Percentiles rank a stretch among this genome's conserved stretches.
phyloP scores from a whole-genome alignment of 1,140 invertebrate species.

The Papilio polytes region DNA sequence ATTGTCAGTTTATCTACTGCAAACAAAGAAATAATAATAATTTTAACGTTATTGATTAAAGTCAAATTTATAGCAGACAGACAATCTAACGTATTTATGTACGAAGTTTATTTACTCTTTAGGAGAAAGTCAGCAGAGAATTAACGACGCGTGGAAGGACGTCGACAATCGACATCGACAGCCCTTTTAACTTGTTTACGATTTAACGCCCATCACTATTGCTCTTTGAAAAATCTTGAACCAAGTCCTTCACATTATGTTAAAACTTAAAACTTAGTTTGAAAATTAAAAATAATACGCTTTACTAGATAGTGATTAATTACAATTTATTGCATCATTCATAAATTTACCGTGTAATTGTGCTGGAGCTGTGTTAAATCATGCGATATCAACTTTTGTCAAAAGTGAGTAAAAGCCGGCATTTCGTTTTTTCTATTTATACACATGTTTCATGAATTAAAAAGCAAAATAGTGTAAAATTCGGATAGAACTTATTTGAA shows the following conservation, averaged over 20 bases:
- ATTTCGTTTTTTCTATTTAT: not conserved
- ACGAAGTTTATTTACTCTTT: not conserved
- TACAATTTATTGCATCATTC: not conserved
- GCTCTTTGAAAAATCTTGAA: not conserved
- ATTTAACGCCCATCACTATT: not conserved
- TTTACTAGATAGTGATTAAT: not conserved
- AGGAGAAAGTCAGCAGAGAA: not conserved
- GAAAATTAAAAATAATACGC: not conserved
- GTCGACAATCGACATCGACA: constrained; percentile 21
- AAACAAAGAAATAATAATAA: too few species aligned
- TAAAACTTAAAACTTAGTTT: not conserved
- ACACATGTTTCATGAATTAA: not conserved
- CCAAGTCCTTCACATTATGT: not conserved
- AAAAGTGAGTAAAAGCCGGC: constrained; percentile 32
- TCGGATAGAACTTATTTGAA: not conserved
- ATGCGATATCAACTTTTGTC: constrained; percentile 27
- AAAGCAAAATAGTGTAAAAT: not conserved
- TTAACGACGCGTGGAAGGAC: constrained; percentile 23
- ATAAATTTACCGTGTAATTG: not conserved
- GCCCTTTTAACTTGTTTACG: not conserved
- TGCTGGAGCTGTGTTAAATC: constrained; percentile 7
- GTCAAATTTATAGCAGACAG: too few species aligned
- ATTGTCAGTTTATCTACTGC: too few species aligned
- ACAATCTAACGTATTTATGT: too few species aligned
- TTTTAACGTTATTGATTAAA: too few species aligned